Evolutionary conservation across 92 coral and sea anemone species (phyloP).

Genomic region (Chrysogorgia sp.): DNA sequence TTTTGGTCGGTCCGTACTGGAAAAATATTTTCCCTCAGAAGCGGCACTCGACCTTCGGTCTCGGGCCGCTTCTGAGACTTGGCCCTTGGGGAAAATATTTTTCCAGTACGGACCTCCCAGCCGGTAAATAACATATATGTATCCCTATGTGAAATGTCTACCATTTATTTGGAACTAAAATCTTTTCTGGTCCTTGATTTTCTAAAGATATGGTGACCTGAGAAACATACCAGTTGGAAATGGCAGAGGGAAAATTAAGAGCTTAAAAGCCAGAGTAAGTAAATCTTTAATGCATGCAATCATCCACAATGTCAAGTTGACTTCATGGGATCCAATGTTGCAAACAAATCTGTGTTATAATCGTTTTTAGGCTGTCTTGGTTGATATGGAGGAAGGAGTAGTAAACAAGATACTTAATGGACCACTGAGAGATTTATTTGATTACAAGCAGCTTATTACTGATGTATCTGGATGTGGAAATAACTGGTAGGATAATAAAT

Average conservation of each 20-base stretch:
- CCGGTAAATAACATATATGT: too few species aligned
- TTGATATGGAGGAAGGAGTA: conserved; percentile 99
- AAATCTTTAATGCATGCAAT: not conserved
- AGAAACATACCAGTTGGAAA: conserved; percentile 89
- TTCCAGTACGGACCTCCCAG: too few species aligned
- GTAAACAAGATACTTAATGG: conserved; percentile 89
- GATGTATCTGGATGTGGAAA: conserved; percentile 99
- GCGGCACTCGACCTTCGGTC: too few species aligned
- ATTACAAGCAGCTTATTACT: conserved; percentile 88
- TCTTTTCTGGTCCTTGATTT: not conserved
- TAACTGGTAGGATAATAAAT: conserved; percentile 68
- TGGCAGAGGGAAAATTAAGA: conserved; percentile 80
- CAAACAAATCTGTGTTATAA: not conserved
- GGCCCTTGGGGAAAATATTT: too few species aligned
- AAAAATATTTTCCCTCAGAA: too few species aligned
- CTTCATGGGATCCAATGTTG: not conserved
- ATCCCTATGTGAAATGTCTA: too few species aligned
- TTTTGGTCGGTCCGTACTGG: too few species aligned
- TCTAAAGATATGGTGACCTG: conserved; percentile 62
- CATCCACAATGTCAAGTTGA: not conserved
- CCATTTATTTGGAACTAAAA: not conserved
- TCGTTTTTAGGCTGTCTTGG: conserved; percentile 78
- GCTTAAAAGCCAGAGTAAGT: conserved; percentile 94
- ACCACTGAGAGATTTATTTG: conserved; percentile 92
- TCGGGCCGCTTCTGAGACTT: too few species aligned